Evolutionary conservation across 2,888 invertebrate genomes (phyloP), one percentile per base, ranked within the genome.

Genomic region (Limenitis camilla): DNA sequence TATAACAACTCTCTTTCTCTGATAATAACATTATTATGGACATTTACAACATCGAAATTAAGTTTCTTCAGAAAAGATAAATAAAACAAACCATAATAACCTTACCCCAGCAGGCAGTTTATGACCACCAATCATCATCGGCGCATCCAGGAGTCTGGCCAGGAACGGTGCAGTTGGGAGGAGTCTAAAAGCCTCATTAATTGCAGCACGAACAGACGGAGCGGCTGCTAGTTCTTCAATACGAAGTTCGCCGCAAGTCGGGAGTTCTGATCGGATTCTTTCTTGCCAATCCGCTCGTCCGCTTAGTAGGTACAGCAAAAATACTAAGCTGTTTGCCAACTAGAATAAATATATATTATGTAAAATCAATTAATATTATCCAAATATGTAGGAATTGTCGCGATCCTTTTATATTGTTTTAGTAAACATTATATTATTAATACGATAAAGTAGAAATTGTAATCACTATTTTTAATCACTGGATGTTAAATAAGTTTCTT

Each of bases 271-370:
- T 10, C 90, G 88, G 42, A 96, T 90, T 60, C 88, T 89, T 19
- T 90, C 77, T 68, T 94, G 93, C 60, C 91, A 91, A 53, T 90
- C 84, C 0, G 90, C 89, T 61, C 94, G 87, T 32, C 91, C 89
- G 7, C 93, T 93, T 51, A 96, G 88, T 61, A 93, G 83, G 71
- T 94, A 92, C 48, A 96, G 80, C 10, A 95, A 82, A 68, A 96
- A 96, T 5, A 94, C 90, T 49, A 96, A 75, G 31, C 93, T 94
- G 76, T 95, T 95, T 28, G 94, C 94, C 56, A 94, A 78, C 94
- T 94, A 86, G 41, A 50, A 62, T 27, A 31, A 42, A 31, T 30
- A 42, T 9, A 19, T 19, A 11, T 28, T 40, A 29, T 27, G n/a
- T 6, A 29, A 29, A 40, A 30, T 5, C n/a, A 2, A 9, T 40